phyloP scores from a whole-genome alignment of 2,797 vertebrate genomes.

The Hydrophis major region DNA sequence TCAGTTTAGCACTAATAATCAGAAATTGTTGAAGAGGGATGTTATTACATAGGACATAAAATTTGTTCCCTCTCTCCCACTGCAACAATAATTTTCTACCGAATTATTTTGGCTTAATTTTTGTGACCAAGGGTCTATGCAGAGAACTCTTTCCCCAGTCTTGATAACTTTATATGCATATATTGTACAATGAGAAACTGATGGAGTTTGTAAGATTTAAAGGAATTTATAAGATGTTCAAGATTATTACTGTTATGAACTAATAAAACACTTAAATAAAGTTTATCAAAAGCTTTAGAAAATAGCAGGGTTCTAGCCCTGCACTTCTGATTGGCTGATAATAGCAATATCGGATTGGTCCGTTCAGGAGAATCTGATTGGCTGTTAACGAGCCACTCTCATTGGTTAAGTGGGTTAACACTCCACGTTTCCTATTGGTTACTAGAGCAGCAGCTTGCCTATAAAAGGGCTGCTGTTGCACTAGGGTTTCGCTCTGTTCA shows the following conservation, averaged over 20 bases:
- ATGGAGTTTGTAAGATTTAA: background rate
- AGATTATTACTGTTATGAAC: background rate
- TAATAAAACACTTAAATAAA: too few relatives aligned
- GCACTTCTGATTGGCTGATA: too few relatives aligned
- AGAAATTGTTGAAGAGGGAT: slow-evolving; percentile 71
- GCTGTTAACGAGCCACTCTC: too few relatives aligned
- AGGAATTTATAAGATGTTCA: background rate
- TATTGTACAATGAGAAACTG: background rate
- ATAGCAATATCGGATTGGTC: too few relatives aligned
- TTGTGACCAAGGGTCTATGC: background rate
- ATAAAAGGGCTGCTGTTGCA: too few relatives aligned
- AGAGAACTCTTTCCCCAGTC: background rate
- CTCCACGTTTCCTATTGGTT: too few relatives aligned
- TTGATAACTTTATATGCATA: background rate
- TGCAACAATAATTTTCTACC: slow-evolving; percentile 58
- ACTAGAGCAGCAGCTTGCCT: too few relatives aligned
- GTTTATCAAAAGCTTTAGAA: too few relatives aligned
- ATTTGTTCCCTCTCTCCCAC: slow-evolving; percentile 49
- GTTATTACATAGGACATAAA: slow-evolving; percentile 70
- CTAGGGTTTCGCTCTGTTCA: too few relatives aligned
- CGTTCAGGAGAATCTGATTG: too few relatives aligned
- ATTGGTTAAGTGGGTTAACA: too few relatives aligned
- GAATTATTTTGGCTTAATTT: slow-evolving; percentile 58
- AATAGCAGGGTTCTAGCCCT: too few relatives aligned
- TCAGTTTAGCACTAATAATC: slow-evolving; percentile 77